A percentile compares a stretch with the other conserved stretches of the same genome.
Evolutionary conservation across 2,113 vertebrate genomes (phyloP).

Genomic region (Conger conger): DNA sequence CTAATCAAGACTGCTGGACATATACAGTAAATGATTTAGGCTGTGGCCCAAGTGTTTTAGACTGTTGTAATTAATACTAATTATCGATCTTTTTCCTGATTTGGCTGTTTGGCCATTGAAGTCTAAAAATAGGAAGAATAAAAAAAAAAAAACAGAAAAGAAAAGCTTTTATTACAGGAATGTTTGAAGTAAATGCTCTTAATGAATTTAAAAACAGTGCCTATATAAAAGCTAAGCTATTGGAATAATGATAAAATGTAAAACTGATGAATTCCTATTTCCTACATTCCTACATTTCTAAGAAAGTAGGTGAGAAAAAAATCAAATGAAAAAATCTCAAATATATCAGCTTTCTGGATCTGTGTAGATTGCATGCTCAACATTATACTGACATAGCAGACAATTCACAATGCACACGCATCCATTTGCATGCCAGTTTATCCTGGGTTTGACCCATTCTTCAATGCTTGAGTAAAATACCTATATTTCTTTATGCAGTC

Average conservation of each 20-base stretch:
- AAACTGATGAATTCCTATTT: neutral
- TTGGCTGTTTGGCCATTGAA: constrained; percentile 1
- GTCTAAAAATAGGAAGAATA: neutral
- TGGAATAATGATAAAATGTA: constrained; percentile 48
- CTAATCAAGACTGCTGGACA: neutral
- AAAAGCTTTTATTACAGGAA: constrained; percentile 14
- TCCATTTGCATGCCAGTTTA: neutral
- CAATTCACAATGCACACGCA: neutral
- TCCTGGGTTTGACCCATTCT: neutral
- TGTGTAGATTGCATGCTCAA: neutral
- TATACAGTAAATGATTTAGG: constrained; percentile 6
- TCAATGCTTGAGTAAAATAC: neutral
- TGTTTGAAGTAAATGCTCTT: neutral
- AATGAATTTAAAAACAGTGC: constrained; percentile 3
- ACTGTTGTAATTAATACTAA: constrained; percentile 3
- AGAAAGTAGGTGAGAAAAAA: constrained; percentile 16
- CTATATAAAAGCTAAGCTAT: constrained; percentile 1
- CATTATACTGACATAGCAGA: neutral
- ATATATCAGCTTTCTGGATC: neutral
- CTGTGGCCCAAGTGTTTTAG: neutral
- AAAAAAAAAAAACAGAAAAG: constrained; percentile 2
- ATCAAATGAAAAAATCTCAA: neutral
- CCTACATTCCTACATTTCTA: neutral
- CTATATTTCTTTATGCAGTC: neutral
- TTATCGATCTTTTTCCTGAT: constrained; percentile 29